A percentile compares a stretch with the other conserved stretches of the same genome.
Evolutionary conservation across 2,888 invertebrate species (phyloP).

Genomic region (Rhamnusium bicolor): DNA sequence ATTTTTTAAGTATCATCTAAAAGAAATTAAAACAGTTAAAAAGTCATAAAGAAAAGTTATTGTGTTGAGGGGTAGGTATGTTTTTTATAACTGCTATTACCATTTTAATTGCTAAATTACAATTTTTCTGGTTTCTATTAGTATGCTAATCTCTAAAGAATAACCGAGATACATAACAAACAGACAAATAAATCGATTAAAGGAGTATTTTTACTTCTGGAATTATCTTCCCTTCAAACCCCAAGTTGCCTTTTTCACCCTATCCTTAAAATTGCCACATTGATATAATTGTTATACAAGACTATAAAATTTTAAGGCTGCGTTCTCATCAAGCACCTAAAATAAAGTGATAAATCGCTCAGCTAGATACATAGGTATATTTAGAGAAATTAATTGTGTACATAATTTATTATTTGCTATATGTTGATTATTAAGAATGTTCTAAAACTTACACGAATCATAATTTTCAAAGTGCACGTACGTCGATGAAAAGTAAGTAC

Average conservation of each 20-base stretch:
- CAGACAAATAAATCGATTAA: conserved; percentile 34
- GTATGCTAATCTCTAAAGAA: conserved; percentile 52
- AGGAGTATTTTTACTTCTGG: conserved; percentile 45
- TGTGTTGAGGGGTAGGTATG: conserved; percentile 59
- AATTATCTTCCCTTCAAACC: background rate
- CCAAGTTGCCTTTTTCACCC: background rate
- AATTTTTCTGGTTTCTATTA: conserved; percentile 57
- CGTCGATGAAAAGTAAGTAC: background rate
- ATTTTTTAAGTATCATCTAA: conserved; percentile 60
- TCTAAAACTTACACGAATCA: too few relatives aligned
- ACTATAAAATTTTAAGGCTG: background rate
- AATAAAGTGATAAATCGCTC: too few relatives aligned
- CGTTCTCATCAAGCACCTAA: background rate
- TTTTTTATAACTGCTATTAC: conserved; percentile 61
- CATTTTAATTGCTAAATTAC: conserved; percentile 64
- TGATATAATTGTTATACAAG: background rate
- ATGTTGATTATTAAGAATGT: too few relatives aligned
- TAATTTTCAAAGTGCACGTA: too few relatives aligned
- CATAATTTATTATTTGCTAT: too few relatives aligned
- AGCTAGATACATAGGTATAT: too few relatives aligned
- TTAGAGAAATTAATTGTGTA: too few relatives aligned
- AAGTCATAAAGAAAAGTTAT: conserved; percentile 64
- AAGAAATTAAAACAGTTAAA: conserved; percentile 63
- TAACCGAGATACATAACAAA: conserved; percentile 40
- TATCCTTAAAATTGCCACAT: background rate